Base-by-base conservation (phyloP, 1,140 invertebrate species). In the Drosophila kepulauana region DNA sequence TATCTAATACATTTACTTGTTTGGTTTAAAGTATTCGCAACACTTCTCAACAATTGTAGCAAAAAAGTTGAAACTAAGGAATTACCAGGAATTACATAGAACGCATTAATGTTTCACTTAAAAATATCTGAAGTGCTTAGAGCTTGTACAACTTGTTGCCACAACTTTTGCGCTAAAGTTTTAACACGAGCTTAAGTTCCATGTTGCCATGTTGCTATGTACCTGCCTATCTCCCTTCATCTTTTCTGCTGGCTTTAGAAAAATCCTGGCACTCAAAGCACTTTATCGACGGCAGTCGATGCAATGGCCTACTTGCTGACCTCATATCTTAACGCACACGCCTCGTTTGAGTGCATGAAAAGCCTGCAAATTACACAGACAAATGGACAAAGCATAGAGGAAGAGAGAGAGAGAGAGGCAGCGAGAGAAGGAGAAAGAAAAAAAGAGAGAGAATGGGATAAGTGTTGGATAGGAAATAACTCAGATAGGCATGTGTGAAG, bases 321-420 rank as follows among this genome's bases (percentile, higher is more conserved):
- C 77, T 43, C 81, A 84, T 56, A 78, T 75, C 41, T 15, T 1
- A 38, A 62, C 78, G 54, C 66, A 75, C 65, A 67, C 61, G 59
- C 38, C 58, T 62, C 48, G 65, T 46, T 78, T 75, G 63, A 78
- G 56, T 62, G 74, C 74, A 69, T 57, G 75, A 79, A 75, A 64
- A 46, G 81, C 49, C 63, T 63, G 59, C 3, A 59, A 75, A 70
- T 56, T 70, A 63, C 49, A 58, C 45, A 54, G 64, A 67, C 25
- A 45, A 64, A 54, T 54, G 57, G 59, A 71, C 28, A 35, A 5
- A 5, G 13, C 33, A n/a, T 33, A n/a, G 33, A 2, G 54, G 5
- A 7, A 15, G 15, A 35, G 7, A 3, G 46, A 28, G 20, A 35
- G 30, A 33, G 30, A 6, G 1, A 7, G 30, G 1, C 5, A 33